These are phyloP conservation scores for Scortum barcoo DNA, from an alignment of 2,113 vertebrate species.

Conservation along the genomic window DNA sequence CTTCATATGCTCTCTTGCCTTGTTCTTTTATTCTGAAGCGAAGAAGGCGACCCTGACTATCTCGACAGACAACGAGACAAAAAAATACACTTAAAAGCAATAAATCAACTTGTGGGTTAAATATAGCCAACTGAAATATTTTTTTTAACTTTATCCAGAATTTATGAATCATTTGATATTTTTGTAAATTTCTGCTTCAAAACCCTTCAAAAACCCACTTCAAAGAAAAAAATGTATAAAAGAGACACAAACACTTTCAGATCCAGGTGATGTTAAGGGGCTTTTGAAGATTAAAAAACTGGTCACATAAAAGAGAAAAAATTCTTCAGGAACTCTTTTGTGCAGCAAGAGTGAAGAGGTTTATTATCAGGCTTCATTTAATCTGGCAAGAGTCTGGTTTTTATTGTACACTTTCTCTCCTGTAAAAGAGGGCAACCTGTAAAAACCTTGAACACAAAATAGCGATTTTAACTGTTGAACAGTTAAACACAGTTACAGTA, in stretches of 20 bases:
- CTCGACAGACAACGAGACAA: background rate
- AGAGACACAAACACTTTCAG: slow-evolving; percentile 7
- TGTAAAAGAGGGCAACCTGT: background rate
- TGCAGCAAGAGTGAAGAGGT: background rate
- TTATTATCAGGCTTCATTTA: background rate
- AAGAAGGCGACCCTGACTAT: background rate
- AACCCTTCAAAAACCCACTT: background rate
- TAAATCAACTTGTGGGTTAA: background rate
- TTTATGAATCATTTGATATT: slow-evolving; percentile 5
- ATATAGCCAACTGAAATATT: background rate
- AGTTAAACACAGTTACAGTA: background rate
- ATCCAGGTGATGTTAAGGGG: background rate
- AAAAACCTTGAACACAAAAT: background rate
- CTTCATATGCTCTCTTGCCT: background rate
- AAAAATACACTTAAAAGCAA: background rate
- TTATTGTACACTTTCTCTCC: background rate
- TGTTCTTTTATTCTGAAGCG: background rate
- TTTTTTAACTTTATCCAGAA: background rate
- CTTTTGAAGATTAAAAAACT: slow-evolving; percentile 15
- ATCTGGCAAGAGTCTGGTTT: background rate
- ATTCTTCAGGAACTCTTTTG: background rate
- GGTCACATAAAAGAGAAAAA: background rate
- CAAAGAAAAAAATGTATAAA: background rate
- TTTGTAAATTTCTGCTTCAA: background rate
- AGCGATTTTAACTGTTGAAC: background rate